These are phyloP conservation scores for Orussus abietinus DNA, from an alignment of 1,140 invertebrate species.

Conservation along the genomic window DNA sequence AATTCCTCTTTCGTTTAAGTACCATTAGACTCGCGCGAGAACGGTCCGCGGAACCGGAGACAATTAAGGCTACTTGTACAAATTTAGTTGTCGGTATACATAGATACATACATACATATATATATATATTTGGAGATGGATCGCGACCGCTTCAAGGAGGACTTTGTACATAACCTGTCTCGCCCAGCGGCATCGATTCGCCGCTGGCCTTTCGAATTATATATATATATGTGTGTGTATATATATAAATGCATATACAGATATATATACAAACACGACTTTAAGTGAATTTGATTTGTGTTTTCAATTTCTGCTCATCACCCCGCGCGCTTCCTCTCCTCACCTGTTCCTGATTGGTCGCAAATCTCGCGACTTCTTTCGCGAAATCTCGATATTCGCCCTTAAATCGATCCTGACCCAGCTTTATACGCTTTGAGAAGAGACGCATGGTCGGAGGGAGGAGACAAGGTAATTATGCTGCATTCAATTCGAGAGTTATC, in stretches of 20 bases:
- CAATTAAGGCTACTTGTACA: no score
- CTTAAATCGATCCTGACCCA: no score
- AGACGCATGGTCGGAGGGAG: no score
- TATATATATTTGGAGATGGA: conserved; percentile 18
- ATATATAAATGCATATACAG: conserved; percentile 14
- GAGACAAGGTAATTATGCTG: no score
- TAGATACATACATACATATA: conserved; percentile 13
- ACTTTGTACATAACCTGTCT: conserved; percentile 11
- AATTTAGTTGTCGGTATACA: not conserved
- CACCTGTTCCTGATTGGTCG: no score
- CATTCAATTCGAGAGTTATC: no score
- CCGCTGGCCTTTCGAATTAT: no score
- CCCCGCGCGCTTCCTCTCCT: not conserved
- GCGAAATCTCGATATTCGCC: no score
- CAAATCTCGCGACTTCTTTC: no score
- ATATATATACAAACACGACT: conserved; percentile 14
- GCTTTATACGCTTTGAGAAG: no score
- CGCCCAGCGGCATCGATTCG: no score
- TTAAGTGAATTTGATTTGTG: conserved; percentile 27
- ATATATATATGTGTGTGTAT: conserved; percentile 11
- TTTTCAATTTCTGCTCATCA: conserved; percentile 28
- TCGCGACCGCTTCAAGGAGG: conserved; percentile 1
- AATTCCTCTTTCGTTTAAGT: no score
- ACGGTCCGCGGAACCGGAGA: not conserved
- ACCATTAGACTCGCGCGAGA: not conserved